Base-by-base conservation (phyloP, 2,113 vertebrate genomes). In the Heliornis fulica region DNA sequence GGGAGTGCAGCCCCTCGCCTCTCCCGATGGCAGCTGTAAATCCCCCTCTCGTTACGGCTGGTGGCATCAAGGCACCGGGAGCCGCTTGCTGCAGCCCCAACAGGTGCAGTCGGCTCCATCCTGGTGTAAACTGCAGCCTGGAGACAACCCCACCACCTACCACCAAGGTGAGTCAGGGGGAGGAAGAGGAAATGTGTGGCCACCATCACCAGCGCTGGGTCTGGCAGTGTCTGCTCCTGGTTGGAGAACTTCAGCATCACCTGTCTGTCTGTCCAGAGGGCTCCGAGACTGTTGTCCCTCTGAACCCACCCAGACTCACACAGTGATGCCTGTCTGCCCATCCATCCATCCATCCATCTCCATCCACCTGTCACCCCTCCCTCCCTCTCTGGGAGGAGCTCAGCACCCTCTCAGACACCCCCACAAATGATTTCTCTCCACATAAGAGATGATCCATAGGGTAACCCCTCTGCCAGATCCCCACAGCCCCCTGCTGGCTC, bases 291-390 rank as follows among this genome's bases (percentile, higher is more conserved):
- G 1, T 28, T 2, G 0, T 71, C 89, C 36, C 28, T 46, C 45
- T 21, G 82, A 72, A 40, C 20, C 5, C 20, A 7, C 38, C 26
- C 1, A 4, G 23, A 41, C 11, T 70, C 64, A 21, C 25, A 17
- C 64, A 48, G 6, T 1, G 8, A 17, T 63, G 41, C 3, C 64
- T 57, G 3, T 3, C 31, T 2, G 1, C n/a, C 45, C 10, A 0
- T 19, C 48, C 21, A 1, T 29, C 32, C 8, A 19, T 22, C 46
- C 22, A 21, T 46, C 46, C 46, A 19, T 46, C 0, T 29, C 64
- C 23, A 4, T 34, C 43, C 10, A 5, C 12, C 56, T 20, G 3
- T 13, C 46, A 11, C 22, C 46, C 20, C 15, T 46, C 46, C 4
- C 0, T 25, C 15, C 60, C 53, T 53, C 5, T 0, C 66, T 34